Base-by-base conservation (phyloP, 2,888 invertebrate species). In the Pammene fasciana region DNA sequence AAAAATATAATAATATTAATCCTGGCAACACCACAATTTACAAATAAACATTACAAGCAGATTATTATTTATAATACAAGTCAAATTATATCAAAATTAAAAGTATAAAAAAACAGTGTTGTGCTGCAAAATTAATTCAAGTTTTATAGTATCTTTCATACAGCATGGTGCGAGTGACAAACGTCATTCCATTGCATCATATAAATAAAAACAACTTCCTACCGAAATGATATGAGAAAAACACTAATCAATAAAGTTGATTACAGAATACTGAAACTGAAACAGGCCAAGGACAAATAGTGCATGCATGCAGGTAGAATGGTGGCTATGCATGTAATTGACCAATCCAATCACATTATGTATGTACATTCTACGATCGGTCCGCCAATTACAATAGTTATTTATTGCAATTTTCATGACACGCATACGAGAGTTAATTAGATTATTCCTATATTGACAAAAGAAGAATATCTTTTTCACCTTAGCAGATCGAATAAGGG, bases 1-100 rank as follows among this genome's bases (percentile, higher is more conserved):
- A 41, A 41, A 11, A 43, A 38, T 56, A 41, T 14, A 14, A 41
- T 11, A 6, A 18, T 57, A 57, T 43, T 13, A 43, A 66, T 41
- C 66, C 57, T 66, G 66, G 57, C 66, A 66, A 50, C 50, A 59
- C 50, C 66, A 16, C 50, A 50, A 50, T 50, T 18, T 18, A 43
- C 18, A 48, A n/a, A 50, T 14, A 48, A 65, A 36, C 38, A n/a
- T 57, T 46, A 48, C 7, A 48, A 50, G 41, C 46, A 57, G 45
- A 7, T n/a, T n/a, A n/a, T n/a, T n/a, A n/a, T n/a, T n/a, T n/a
- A n/a, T n/a, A 8, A 50, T 50, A 36, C 26, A 50, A 50, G 61
- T 62, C 38, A 50, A 43, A 16, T 59, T n/a, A 60, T 11, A 34
- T 14, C 46, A 46, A 46, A 36, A 14, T 46, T 10, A 36, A 18